phyloP scores from a whole-genome alignment of 2,797 vertebrate genomes.

The Brachyalestes nurse region DNA sequence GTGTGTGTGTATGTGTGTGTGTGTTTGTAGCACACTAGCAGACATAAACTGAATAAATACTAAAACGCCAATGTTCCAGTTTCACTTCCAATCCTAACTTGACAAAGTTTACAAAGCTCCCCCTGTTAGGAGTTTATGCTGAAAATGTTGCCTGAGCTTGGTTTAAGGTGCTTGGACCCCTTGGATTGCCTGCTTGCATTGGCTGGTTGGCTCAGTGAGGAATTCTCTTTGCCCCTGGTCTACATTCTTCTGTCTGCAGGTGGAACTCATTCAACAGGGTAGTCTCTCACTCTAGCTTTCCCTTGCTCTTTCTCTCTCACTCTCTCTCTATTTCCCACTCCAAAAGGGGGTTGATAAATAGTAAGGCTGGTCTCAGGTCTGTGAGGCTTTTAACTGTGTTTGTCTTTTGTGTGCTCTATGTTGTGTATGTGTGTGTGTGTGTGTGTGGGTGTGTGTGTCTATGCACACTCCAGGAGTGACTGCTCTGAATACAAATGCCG shows the following conservation, averaged over 20 bases:
- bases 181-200: not conserved
- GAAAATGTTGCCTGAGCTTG: constrained; percentile 1
- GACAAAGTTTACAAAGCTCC: constrained; percentile 66
- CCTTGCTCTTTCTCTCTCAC: not conserved
- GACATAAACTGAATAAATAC: constrained; percentile 30
- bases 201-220: constrained; percentile 40
- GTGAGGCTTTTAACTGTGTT: constrained; percentile 53
- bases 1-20: not conserved
- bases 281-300: constrained; percentile 1
- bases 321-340: not conserved
- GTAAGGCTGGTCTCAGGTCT: constrained; percentile 49
- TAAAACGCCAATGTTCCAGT: constrained; percentile 2
- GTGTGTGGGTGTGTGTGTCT: constrained; percentile 23
- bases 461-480: constrained; percentile 44
- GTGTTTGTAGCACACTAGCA: constrained; percentile 5
- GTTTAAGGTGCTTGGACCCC: not conserved
- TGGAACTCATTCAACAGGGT: constrained; percentile 57
- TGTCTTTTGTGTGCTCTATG: constrained; percentile 40
- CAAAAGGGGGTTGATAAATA: constrained; percentile 32
- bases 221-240: constrained; percentile 52
- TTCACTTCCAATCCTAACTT: constrained; percentile 37
- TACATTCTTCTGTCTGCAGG: constrained; percentile 58
- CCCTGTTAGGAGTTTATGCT: constrained; percentile 63
- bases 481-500: constrained; percentile 53
- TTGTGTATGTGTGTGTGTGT: constrained; percentile 1